Conservation (phyloP, 1,140 invertebrate genomes). For the Drosophila eugracilis region DNA sequence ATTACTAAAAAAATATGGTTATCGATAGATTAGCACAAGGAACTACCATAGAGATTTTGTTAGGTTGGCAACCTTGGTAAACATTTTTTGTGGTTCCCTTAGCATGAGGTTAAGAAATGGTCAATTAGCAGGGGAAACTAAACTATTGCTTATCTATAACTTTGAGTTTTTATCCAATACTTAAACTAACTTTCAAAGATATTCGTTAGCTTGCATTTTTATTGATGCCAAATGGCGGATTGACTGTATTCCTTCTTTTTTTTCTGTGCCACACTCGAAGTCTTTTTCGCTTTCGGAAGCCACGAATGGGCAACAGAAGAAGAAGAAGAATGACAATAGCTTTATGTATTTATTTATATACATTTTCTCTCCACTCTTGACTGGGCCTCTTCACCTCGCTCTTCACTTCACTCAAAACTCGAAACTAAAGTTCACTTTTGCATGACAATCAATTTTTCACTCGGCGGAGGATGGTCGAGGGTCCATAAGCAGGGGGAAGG, state of each 20-base stretch:
- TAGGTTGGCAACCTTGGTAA: no score
- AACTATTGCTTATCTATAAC: no score
- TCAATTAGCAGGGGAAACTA: no score
- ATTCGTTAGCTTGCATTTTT: no score
- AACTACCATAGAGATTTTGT: no score
- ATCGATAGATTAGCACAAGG: no score
- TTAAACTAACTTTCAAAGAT: no score
- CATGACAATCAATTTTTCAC: conserved; percentile 78
- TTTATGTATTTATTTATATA: conserved; percentile 61
- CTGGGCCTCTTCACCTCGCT: conserved; percentile 65
- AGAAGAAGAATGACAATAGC: conserved; percentile 48
- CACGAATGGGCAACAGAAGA: conserved; percentile 25
- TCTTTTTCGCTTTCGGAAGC: conserved; percentile 42
- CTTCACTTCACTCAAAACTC: conserved; percentile 54
- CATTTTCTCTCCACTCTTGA: conserved; percentile 54
- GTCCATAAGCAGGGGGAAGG: background rate
- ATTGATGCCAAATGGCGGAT: background rate
- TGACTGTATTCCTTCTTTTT: background rate
- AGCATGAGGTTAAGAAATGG: no score
- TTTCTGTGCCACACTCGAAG: conserved; percentile 20
- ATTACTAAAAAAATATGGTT: background rate
- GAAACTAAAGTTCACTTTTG: conserved; percentile 77
- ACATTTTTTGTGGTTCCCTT: no score
- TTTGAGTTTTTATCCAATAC: no score
- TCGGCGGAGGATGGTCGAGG: conserved; percentile 12